phyloP scores from a whole-genome alignment of 2,888 invertebrate species.

The Laothoe populi region DNA sequence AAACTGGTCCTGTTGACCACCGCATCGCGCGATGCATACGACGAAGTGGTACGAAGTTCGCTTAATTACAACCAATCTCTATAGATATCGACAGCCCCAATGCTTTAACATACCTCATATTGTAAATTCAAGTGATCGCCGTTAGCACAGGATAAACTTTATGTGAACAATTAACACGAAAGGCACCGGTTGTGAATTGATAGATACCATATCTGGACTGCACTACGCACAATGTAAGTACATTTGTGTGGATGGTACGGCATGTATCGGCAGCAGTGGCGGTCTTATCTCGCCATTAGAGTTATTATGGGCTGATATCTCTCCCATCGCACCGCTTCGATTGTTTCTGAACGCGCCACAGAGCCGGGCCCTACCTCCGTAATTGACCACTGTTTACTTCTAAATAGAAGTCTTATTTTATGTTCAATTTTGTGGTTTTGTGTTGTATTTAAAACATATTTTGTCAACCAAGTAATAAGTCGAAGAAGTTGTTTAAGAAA shows the following conservation, averaged over 20 bases:
- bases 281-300: constrained; percentile 83
- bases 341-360: constrained; percentile 80
- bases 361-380: constrained; percentile 74
- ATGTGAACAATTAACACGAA: constrained; percentile 22
- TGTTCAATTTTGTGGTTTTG: constrained; percentile 65
- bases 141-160: constrained; percentile 17
- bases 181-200: constrained; percentile 22
- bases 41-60: constrained; percentile 66
- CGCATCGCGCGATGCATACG: constrained; percentile 51
- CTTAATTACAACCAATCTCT: constrained; percentile 49
- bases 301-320: constrained; percentile 82
- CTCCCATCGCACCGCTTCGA: constrained; percentile 82
- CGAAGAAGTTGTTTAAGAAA: too few species aligned
- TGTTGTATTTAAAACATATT: constrained; percentile 18
- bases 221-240: constrained; percentile 61
- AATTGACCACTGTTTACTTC: constrained; percentile 84
- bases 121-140: constrained; percentile 5
- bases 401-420: constrained; percentile 75
- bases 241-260: constrained; percentile 41
- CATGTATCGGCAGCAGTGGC: constrained; percentile 60
- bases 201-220: constrained; percentile 63
- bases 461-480: constrained; percentile 42
- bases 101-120: too few species aligned
- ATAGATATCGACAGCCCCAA: constrained; percentile 31
- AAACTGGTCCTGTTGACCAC: constrained; percentile 77